These are phyloP conservation scores for Tenthredo amoena DNA, from an alignment of 2,888 invertebrate species.

Conservation along the genomic window DNA sequence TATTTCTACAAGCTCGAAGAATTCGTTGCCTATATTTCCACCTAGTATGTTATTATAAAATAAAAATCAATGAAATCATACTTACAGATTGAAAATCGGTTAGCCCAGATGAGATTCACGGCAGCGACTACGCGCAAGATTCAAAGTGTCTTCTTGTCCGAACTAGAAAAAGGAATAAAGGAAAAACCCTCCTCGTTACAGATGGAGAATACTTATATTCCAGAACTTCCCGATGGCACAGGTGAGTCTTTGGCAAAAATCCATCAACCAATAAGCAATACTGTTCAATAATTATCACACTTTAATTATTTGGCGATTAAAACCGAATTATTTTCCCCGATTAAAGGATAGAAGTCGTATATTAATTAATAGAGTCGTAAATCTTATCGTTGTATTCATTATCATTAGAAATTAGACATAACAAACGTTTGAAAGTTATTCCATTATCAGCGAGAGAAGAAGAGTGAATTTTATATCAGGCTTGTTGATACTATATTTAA, in stretches of 20 bases:
- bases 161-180: slow-evolving; percentile 83
- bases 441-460: background rate
- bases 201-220: slow-evolving; percentile 89
- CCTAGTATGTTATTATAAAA: too few species aligned
- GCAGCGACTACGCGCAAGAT: slow-evolving; percentile 80
- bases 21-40: too few species aligned
- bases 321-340: background rate
- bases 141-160: slow-evolving; percentile 81
- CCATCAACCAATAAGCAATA: background rate
- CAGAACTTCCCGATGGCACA: slow-evolving; percentile 86
- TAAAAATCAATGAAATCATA: background rate
- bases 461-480: background rate
- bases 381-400: background rate
- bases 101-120: slow-evolving; percentile 74
- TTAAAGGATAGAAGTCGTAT: background rate
- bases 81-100: slow-evolving; percentile 69
- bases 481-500: background rate
- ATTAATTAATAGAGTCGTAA: background rate
- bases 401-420: background rate
- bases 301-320: background rate
- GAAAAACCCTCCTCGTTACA: slow-evolving; percentile 84
- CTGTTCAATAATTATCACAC: background rate
- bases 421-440: background rate
- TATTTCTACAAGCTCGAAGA: too few species aligned
- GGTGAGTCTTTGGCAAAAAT: slow-evolving; percentile 76